phyloP scores from a whole-genome alignment of 2,888 invertebrate genomes.

The Tupiocoris notatus region DNA sequence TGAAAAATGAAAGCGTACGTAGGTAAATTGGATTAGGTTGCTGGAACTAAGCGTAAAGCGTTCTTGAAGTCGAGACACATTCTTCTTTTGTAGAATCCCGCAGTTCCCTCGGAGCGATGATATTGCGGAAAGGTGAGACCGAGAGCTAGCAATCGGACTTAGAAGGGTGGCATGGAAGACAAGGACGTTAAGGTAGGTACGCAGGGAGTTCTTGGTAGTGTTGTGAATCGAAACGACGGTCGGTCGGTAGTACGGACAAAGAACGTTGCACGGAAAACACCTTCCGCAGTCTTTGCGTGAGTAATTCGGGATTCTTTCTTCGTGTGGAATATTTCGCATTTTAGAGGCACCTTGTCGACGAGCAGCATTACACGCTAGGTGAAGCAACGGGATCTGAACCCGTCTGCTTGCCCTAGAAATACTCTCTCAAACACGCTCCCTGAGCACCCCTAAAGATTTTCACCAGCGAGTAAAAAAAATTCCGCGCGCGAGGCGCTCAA shows the following conservation, averaged over 20 bases:
- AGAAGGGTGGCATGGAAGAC: too few species aligned
- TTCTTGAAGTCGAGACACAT: too few species aligned
- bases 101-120: too few species aligned
- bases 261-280: neutral
- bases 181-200: too few species aligned
- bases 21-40: too few species aligned
- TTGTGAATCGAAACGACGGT: neutral
- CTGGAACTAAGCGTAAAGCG: too few species aligned
- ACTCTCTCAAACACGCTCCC: neutral
- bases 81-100: too few species aligned
- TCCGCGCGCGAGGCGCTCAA: too few species aligned
- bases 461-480: neutral
- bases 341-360: neutral
- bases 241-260: neutral
- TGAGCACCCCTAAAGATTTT: neutral
- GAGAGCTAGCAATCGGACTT: too few species aligned
- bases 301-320: neutral
- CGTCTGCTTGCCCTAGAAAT: neutral
- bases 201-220: too few species aligned
- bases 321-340: neutral
- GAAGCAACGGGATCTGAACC: neutral
- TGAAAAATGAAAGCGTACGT: too few species aligned
- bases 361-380: neutral
- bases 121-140: too few species aligned
- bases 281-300: neutral